Evolutionary conservation across 2,797 vertebrate species (phyloP), one percentile per base, ranked within the genome.

Genomic region (Scarus forsteni): DNA sequence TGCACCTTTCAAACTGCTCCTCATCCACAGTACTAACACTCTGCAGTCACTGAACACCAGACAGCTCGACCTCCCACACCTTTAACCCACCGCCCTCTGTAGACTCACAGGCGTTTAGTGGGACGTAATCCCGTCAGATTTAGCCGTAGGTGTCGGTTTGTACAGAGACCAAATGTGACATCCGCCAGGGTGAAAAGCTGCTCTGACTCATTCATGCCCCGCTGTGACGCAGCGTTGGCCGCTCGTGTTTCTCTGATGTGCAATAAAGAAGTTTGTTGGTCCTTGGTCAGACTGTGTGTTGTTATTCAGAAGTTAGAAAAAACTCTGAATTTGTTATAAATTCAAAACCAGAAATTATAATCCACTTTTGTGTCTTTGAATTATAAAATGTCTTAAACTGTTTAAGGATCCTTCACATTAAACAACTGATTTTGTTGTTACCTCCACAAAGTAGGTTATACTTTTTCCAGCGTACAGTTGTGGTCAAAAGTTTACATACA

Each of bases 211-310:
- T 63, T 54, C 56, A 53, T 80, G 56, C 42, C 55, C 18, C 7
- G 46, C 51, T 57, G 46, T 62, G 51, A 45, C 54, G 63, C 61
- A 50, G 55, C 64, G 51, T 60, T 44, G 46, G 48, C 51, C 27
- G 50, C 43, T 76, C 14, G 5, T 79, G 69, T 74, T 74, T 75
- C 73, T 85, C 70, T 67, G 43, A 55, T 60, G 70, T 60, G 43
- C 38, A 86, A 90, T 86, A 82, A 89, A 89, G n/a, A 49, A 58
- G 34, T 73, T 52, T 77, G 38, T 73, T 70, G 55, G 52, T 66
- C 35, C 53, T 60, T 44, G 1, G 76, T 69, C 6, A 42, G 12
- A 5, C 35, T 35, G 18, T 48, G 36, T 62, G 68, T 12, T 42
- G 10, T 81, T 71, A 65, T 65, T 75, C 10, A 42, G 15, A 45